phyloP scores from a whole-genome alignment of 2,797 vertebrate genomes.

The Lutjanus argentimaculatus region DNA sequence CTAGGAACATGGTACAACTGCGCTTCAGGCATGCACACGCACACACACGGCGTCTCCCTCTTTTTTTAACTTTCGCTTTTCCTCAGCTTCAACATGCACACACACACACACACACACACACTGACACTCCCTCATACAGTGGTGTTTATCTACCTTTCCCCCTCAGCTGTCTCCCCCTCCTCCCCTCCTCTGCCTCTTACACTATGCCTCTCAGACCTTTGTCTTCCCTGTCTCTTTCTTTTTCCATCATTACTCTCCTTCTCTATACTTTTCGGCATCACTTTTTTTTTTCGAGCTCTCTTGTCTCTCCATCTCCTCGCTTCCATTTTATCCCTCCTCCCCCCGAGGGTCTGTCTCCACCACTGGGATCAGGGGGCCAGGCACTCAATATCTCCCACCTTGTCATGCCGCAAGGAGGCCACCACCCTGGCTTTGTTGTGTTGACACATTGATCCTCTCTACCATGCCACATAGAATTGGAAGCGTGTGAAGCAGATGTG shows the following conservation, averaged over 20 bases:
- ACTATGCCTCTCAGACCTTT: conserved; percentile 63
- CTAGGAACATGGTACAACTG: conserved; percentile 13
- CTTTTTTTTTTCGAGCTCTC: conserved; percentile 38
- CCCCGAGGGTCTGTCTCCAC: conserved; percentile 56
- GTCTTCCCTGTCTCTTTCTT: conserved; percentile 66
- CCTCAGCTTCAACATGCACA: background rate
- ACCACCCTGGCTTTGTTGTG: conserved; percentile 73
- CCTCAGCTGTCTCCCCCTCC: conserved; percentile 26
- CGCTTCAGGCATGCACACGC: background rate
- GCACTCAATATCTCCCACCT: conserved; percentile 81
- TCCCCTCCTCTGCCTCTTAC: conserved; percentile 44
- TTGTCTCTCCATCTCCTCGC: conserved; percentile 57
- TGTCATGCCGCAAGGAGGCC: conserved; percentile 73
- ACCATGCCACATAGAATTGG: conserved; percentile 41
- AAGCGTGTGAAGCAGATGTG: conserved; percentile 35
- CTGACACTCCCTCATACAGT: conserved; percentile 12
- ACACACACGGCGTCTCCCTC: background rate
- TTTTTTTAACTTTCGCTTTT: conserved; percentile 15
- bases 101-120: conserved; percentile 13
- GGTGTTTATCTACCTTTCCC: conserved; percentile 48
- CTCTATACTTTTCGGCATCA: conserved; percentile 54
- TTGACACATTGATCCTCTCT: conserved; percentile 76
- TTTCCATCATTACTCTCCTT: conserved; percentile 64
- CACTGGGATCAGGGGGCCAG: conserved; percentile 69
- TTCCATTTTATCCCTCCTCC: conserved; percentile 38